A percentile compares a stretch with the other conserved stretches of the same genome.
Conservation (phyloP, 1,140 invertebrate genomes). For the Hydropsyche tenuis region DNA sequence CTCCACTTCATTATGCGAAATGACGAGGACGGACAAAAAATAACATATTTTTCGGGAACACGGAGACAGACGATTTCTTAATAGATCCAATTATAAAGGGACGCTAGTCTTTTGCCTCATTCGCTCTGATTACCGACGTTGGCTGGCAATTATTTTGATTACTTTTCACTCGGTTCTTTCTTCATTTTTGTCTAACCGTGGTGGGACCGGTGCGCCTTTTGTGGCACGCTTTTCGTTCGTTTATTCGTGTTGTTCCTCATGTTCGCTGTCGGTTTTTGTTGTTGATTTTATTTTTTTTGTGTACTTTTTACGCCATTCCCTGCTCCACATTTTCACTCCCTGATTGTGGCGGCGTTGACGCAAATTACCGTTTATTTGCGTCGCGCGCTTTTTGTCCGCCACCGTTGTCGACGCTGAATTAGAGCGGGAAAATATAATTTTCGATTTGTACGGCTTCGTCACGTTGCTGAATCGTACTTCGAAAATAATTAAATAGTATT, state of each 20-base stretch:
- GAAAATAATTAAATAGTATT: neutral
- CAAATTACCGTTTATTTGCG: constrained; percentile 22
- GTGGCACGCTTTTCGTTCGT: no score
- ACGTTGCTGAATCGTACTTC: neutral
- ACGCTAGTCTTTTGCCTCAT: constrained; percentile 31
- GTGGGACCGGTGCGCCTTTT: neutral
- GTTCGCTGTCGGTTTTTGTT: no score
- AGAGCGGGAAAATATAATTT: constrained; percentile 1
- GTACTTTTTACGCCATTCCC: neutral
- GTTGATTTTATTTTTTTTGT: neutral
- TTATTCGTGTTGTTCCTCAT: no score
- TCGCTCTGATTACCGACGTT: constrained; percentile 45
- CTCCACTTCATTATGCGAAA: constrained; percentile 17
- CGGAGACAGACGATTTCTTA: constrained; percentile 39
- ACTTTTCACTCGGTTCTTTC: constrained; percentile 46
- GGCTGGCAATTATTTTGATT: constrained; percentile 48
- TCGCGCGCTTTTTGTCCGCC: constrained; percentile 4
- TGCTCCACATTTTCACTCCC: constrained; percentile 1
- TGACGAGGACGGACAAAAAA: neutral
- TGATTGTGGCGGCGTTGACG: constrained; percentile 1
- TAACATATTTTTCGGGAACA: constrained; percentile 13
- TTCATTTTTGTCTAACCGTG: constrained; percentile 42
- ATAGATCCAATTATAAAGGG: constrained; percentile 47
- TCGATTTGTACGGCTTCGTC: constrained; percentile 8
- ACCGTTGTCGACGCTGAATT: no score